A percentile compares a stretch with the other conserved stretches of the same genome.
phyloP scores from a whole-genome alignment of 2,888 invertebrate genomes.

The Azorinus chamasolen region DNA sequence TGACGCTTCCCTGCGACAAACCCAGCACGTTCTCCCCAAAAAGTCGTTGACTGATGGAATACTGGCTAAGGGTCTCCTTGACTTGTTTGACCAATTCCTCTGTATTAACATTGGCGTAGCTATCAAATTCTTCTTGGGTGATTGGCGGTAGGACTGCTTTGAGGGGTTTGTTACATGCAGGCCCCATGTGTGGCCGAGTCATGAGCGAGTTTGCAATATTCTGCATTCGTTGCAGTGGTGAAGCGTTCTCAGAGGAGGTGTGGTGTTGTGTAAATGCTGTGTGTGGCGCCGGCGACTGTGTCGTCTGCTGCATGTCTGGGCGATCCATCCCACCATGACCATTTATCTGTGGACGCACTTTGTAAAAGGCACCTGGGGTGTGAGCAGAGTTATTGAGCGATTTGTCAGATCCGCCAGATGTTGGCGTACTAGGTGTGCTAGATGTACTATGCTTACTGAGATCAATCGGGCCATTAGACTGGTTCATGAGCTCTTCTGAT shows the following conservation, averaged over 20 bases:
- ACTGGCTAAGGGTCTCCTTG: constrained; percentile 87
- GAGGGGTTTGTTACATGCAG: constrained; percentile 90
- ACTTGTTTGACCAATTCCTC: constrained; percentile 98
- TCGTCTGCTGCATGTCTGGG: constrained; percentile 52
- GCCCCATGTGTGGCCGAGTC: constrained; percentile 89
- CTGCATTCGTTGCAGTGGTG: constrained; percentile 98
- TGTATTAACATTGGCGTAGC: constrained; percentile 98
- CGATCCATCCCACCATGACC: constrained; percentile 73
- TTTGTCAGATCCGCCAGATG: constrained; percentile 71
- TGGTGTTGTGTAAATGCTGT: constrained; percentile 55
- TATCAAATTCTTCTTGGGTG: constrained; percentile 99
- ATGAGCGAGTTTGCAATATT: constrained; percentile 99
- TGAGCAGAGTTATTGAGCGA: constrained; percentile 78
- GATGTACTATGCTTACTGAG: constrained; percentile 79
- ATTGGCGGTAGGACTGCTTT: constrained; percentile 99
- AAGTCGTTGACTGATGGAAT: constrained; percentile 95
- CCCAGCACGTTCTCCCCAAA: constrained; percentile 98
- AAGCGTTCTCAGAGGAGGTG: constrained; percentile 44
- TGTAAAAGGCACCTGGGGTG: constrained; percentile 90
- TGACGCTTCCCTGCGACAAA: constrained; percentile 93
- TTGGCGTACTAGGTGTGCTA: constrained; percentile 73
- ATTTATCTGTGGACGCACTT: constrained; percentile 90
- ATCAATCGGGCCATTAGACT: constrained; percentile 79
- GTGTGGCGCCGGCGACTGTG: constrained; percentile 87
- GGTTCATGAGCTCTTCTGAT: constrained; percentile 71